A percentile compares a stretch with the other conserved stretches of the same genome.
Conservation (phyloP, 2,797 vertebrate genomes). For the Rhodeus uyekii region DNA sequence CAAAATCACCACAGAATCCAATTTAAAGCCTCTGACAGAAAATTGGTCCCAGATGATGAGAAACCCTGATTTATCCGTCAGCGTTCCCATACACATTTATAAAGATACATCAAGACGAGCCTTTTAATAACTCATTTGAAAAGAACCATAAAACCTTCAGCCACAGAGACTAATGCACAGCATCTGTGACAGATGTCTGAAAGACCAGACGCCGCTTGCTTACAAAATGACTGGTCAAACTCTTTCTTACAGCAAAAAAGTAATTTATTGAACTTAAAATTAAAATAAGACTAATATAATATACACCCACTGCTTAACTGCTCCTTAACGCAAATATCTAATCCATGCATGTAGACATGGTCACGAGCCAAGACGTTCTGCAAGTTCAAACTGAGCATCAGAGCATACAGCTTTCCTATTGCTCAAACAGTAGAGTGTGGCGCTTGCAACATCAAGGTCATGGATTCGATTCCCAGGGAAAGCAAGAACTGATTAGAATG, state of each 20-base stretch:
- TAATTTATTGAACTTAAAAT: background rate
- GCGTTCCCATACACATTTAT: conserved; percentile 4
- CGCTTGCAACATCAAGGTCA: no score
- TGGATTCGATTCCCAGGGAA: no score
- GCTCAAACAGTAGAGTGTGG: no score
- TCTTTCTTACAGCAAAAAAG: background rate
- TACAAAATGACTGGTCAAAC: background rate
- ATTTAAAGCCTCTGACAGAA: background rate
- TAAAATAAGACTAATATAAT: no score
- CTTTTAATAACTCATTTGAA: conserved; percentile 28
- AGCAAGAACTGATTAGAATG: no score
- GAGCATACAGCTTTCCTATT: no score
- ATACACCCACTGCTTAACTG: background rate
- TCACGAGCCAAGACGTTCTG: background rate
- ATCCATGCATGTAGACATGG: background rate
- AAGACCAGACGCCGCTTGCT: conserved; percentile 1
- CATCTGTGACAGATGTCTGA: conserved; percentile 17
- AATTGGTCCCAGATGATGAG: conserved; percentile 18
- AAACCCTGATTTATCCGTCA: background rate
- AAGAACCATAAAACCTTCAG: conserved; percentile 15
- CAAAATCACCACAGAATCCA: background rate
- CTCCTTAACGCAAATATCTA: background rate
- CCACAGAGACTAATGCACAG: conserved; percentile 12
- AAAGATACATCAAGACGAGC: conserved; percentile 18
- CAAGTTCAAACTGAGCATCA: background rate